Evolutionary conservation across 2,797 vertebrate species (phyloP).

Genomic region (Choloepus didactylus): DNA sequence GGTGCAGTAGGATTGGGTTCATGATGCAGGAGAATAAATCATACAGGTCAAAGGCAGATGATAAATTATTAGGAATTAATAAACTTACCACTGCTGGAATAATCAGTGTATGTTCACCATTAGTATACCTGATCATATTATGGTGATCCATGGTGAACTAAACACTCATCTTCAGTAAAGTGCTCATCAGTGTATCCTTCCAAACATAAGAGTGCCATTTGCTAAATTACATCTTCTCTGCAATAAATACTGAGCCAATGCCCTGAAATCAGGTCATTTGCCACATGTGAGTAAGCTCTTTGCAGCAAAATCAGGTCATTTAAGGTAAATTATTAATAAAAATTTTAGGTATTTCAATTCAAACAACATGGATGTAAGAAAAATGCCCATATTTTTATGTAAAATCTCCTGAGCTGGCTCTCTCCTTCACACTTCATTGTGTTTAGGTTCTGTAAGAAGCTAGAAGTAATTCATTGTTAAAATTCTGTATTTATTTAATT

Average conservation of each 20-base stretch:
- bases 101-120: neutral
- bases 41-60: neutral
- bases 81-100: neutral
- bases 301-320: slow-evolving; percentile 46
- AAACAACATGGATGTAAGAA: neutral
- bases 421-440: neutral
- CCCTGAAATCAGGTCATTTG: neutral
- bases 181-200: neutral
- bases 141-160: neutral
- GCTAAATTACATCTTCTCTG: neutral
- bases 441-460: neutral
- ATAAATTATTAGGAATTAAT: slow-evolving; percentile 9
- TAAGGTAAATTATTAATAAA: slow-evolving; percentile 17
- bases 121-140: neutral
- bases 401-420: neutral
- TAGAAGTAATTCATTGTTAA: slow-evolving; percentile 64
- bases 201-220: neutral
- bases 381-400: slow-evolving; percentile 20
- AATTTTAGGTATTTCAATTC: neutral
- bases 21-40: neutral
- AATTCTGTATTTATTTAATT: slow-evolving; percentile 74
- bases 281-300: neutral
- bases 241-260: neutral
- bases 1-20: neutral
- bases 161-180: neutral